Evolutionary conservation across 2,113 vertebrate genomes (phyloP).

Genomic region (Clinocottus analis): DNA sequence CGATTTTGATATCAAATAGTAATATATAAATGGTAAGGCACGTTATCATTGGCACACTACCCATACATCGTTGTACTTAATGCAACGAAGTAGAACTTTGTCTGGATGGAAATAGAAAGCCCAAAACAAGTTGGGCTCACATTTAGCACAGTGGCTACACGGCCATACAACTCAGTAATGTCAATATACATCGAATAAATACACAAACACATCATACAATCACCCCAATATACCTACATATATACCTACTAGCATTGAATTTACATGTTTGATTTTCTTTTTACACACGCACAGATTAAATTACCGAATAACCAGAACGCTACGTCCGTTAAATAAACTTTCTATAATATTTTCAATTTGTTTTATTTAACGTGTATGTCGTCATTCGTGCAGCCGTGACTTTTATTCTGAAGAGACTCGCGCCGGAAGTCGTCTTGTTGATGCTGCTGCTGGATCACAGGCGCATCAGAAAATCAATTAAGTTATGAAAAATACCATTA

Average conservation of each 20-base stretch:
- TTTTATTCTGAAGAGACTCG: slow-evolving; percentile 55
- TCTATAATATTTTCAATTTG: too few relatives aligned
- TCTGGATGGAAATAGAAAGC: background rate
- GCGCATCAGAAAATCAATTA: slow-evolving; percentile 86
- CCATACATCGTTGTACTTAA: background rate
- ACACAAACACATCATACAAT: background rate
- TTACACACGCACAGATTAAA: background rate
- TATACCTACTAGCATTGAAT: background rate
- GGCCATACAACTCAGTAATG: background rate
- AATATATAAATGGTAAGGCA: background rate
- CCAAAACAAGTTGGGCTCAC: background rate
- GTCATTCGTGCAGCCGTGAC: accelerated
- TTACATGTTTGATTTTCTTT: background rate
- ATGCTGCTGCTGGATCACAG: slow-evolving; percentile 31
- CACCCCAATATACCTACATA: background rate
- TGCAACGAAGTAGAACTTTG: background rate
- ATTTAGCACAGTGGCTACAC: background rate
- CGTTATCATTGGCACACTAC: too few relatives aligned
- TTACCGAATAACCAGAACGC: background rate
- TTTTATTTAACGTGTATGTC: background rate
- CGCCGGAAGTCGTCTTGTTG: slow-evolving; percentile 40
- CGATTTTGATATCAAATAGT: background rate
- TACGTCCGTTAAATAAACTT: accelerated
- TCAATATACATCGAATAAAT: background rate
- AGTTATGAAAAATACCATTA: slow-evolving; percentile 87